Base-by-base conservation (phyloP, 2,888 invertebrate genomes). In the Eulithis prunata region DNA sequence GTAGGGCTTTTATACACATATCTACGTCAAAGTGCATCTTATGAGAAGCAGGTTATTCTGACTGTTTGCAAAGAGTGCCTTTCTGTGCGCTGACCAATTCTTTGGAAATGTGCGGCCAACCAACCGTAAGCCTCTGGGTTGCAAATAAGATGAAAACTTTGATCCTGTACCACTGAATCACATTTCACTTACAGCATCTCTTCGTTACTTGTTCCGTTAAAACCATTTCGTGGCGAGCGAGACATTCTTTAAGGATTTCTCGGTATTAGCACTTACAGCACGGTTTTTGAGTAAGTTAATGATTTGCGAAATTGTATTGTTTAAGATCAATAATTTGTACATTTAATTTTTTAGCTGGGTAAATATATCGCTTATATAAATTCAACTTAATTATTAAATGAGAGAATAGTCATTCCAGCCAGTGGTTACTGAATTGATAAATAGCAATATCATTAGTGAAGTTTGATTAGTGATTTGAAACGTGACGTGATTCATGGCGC, bases 121-220 rank as follows among this genome's bases (percentile, higher is more conserved):
- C 3, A 8, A 38, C 38, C 38, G 38, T 38, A 38, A 38, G 38
- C 38, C 3, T 38, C 38, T 38, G 38, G 38, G 8, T 38, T 38
- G 3, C 38, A 38, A 38, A 38, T 38, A 38, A 38, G 38, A 8
- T 38, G 6, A 38, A 38, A 38, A 38, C 2, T 38, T 38, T 38
- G 38, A 38, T 38, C 38, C 38, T 38, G 2, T 38, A 38, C 10
- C 10, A 49, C 14, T 32, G 28, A 51, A 12, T 32, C 32, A 51
- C 32, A 51, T n/a, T n/a, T n/a, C n/a, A n/a, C n/a, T n/a, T 51
- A 12, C 41, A 55, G 12, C 62, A 71, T 71, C 76, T 74, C 76
- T 77, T 80, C 78, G 69, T 75, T 32, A 70, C 75, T 76, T 73
- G 71, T 75, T 71, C 75, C 69, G 69, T 78, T 77, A 74, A 73